Evolutionary conservation across 2,797 vertebrate species (phyloP), one percentile per base, ranked within the genome.

Genomic region (Acanthurus tractus): DNA sequence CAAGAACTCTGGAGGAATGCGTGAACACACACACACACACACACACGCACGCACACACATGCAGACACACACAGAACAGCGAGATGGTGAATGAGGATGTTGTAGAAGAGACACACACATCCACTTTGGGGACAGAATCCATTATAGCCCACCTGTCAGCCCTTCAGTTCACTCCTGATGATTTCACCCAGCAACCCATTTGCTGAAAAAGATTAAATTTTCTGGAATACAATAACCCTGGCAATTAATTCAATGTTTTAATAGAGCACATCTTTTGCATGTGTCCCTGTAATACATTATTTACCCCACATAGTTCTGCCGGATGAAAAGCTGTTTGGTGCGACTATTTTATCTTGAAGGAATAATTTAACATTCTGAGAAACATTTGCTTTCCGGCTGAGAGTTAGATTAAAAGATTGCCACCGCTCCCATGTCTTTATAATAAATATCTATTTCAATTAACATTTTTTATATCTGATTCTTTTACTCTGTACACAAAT

Each of bases 61-160:
- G 45, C 54, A 54, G 64, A 54, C 73, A 34, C 62, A 49, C 53
- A n/a, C 15, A 45, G 10, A 52, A 7, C 29, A 56, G 36, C 49
- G 23, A 42, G 48, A 55, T 82, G 71, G 45, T 49, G 63, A 75
- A 81, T 76, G 71, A 82, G 73, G 81, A 84, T 29, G 49, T 76
- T 69, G 75, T 53, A 63, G 53, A 76, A 63, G 80, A 84, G 63
- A 85, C 81, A 86, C 79, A 86, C 79, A 83, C 79, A 89, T 89
- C 85, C 79, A 82, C 88, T 92, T 90, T 83, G 72, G 68, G 81
- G 89, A 91, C 72, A 91, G 81, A 87, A 91, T 88, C 82, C 85
- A 92, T 94, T 93, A 91, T 77, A 89, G 86, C 61, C 78, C 86
- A 88, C 83, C 92, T 91, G 86, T 83, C 89, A 85, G 84, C 74